These are phyloP conservation scores for Carassius gibelio DNA, from an alignment of 2,113 vertebrate species.

Conservation along the genomic window DNA sequence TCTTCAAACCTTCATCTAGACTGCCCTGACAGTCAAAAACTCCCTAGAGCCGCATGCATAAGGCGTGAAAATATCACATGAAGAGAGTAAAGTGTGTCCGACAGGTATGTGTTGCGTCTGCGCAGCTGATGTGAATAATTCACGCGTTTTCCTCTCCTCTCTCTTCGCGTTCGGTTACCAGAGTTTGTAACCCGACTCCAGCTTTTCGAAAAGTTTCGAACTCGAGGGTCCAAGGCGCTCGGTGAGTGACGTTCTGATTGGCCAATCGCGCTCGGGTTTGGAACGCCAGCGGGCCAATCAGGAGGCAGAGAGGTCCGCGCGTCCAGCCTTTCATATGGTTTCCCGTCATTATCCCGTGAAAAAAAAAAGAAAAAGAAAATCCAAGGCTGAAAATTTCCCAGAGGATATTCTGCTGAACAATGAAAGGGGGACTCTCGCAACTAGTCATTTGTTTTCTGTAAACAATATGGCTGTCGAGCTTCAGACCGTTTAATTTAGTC, in stretches of 20 bases:
- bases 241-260: slow-evolving; percentile 66
- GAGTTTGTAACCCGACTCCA: slow-evolving; percentile 75
- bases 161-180: slow-evolving; percentile 72
- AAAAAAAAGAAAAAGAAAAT: background rate
- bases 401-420: slow-evolving; percentile 76
- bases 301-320: background rate
- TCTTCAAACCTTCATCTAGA: background rate
- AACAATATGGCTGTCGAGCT: slow-evolving; percentile 21
- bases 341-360: slow-evolving; percentile 67
- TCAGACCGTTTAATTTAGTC: background rate
- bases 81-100: background rate
- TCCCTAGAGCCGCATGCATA: slow-evolving; percentile 44
- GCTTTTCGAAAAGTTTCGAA: slow-evolving; percentile 78
- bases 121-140: slow-evolving; percentile 75
- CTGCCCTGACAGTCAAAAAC: slow-evolving; percentile 29
- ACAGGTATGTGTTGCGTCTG: slow-evolving; percentile 49
- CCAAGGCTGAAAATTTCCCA: slow-evolving; percentile 68
- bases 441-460: slow-evolving; percentile 18
- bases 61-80: background rate
- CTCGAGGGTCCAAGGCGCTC: slow-evolving; percentile 62
- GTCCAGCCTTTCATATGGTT: slow-evolving; percentile 19
- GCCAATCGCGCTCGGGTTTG: slow-evolving; percentile 66
- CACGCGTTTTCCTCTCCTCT: slow-evolving; percentile 66
- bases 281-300: slow-evolving; percentile 60
- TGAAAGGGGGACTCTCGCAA: slow-evolving; percentile 64